Evolutionary conservation across 2,888 invertebrate genomes (phyloP), one percentile per base, ranked within the genome.

Genomic region (Hedya salicella): DNA sequence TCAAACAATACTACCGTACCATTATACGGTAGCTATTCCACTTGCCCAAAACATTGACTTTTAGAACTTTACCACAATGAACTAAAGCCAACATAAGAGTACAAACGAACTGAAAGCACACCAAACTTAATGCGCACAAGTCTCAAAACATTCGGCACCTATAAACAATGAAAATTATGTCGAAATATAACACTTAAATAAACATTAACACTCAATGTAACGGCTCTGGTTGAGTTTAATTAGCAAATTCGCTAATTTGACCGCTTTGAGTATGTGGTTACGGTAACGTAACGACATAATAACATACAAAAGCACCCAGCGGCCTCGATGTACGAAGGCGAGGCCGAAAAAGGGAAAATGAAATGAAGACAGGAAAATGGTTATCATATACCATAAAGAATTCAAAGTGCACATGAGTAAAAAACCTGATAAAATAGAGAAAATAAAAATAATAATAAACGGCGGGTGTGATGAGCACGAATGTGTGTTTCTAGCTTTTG

Each of bases 231-330:
- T 63, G 30, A 48, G 40, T 56, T 16, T 49, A 57, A 56, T 63
- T 56, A 49, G 56, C 39, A n/a, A 21, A 36, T 19, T 39, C 44
- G 19, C 32, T 62, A 36, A 52, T 46, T 36, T 14, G 36, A 9
- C 36, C 36, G 17, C 19, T 50, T 30, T 16, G 14, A 48, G 19
- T 21, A n/a, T n/a, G 32, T 42, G 32, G 19, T 50, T 50, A 57
- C 63, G 32, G 16, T 9, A 36, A 64, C 57, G 40, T 36, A 57
- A 64, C 57, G 57, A 57, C 25, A 50, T 64, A 57, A 64, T 64
- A 36, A 49, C 50, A 25, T 9, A 25, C 14, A 17, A n/a, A 13
- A 46, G 46, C 17, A 11, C 3, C 25, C 11, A 11, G 13, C 32
- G 44, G n/a, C 57, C 57, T 32, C 57, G 57, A 32, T 57, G 36